Percentiles rank a stretch among this genome's conserved stretches.
phyloP scores from a whole-genome alignment of 1,140 invertebrate genomes.

The Oryctes rhinoceros region DNA sequence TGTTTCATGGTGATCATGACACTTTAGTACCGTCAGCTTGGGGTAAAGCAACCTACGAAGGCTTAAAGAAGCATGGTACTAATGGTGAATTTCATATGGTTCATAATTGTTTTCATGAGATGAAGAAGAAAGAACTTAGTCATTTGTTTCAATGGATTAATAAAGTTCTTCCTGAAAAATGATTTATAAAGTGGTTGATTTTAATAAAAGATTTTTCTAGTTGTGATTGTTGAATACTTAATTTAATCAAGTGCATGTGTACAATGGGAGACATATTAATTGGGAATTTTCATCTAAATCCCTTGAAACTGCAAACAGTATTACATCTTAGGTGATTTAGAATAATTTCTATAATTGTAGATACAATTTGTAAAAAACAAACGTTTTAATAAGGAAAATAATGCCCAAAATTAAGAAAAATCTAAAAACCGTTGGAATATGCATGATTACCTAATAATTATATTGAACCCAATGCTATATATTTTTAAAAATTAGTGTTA shows the following conservation, averaged over 20 bases:
- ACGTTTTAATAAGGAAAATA: no score
- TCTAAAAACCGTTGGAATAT: no score
- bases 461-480: no score
- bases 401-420: no score
- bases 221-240: background rate
- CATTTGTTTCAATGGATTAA: slow-evolving; percentile 65
- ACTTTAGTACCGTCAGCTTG: slow-evolving; percentile 65
- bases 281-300: no score
- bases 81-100: slow-evolving; percentile 63
- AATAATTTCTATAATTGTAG: no score
- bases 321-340: no score
- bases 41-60: slow-evolving; percentile 64
- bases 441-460: no score
- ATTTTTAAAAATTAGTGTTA: no score
- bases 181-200: background rate
- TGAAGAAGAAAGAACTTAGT: slow-evolving; percentile 63
- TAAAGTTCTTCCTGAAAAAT: slow-evolving; percentile 58
- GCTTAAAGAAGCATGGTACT: slow-evolving; percentile 62
- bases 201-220: no score
- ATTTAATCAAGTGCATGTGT: slow-evolving; percentile 21
- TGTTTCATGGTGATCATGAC: slow-evolving; percentile 66
- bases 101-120: slow-evolving; percentile 65
- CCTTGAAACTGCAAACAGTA: no score
- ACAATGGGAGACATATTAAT: background rate
- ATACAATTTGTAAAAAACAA: no score